Conservation (phyloP, 2,888 invertebrate genomes). For the Mythimna albipuncta region DNA sequence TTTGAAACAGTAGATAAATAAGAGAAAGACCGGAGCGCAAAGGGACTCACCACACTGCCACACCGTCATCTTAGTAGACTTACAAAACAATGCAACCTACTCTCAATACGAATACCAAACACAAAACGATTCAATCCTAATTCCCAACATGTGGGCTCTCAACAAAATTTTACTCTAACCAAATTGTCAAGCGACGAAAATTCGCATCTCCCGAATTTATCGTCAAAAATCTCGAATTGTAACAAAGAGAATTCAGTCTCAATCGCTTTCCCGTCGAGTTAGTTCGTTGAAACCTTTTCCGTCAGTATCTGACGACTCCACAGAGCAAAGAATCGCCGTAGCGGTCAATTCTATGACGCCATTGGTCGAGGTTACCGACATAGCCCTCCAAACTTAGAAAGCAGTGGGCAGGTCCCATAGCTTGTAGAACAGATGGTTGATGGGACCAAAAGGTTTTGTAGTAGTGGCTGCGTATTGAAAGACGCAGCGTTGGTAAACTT, state of each 20-base stretch:
- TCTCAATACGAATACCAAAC: neutral
- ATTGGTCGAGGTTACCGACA: no score
- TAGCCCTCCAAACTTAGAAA: no score
- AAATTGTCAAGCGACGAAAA: conserved; percentile 13
- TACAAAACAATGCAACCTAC: no score
- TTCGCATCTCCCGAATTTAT: conserved; percentile 2
- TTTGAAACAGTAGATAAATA: neutral
- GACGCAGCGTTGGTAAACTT: no score
- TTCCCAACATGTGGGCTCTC: no score
- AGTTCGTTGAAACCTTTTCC: conserved; percentile 19
- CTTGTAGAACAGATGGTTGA: no score
- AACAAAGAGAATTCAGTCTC: conserved; percentile 36
- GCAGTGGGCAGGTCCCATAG: no score
- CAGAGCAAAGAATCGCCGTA: neutral
- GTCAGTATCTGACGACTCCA: conserved; percentile 25
- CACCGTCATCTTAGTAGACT: no score
- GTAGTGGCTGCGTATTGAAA: no score
- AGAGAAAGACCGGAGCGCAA: no score
- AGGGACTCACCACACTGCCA: no score
- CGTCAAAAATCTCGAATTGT: conserved; percentile 20
- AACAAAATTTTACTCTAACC: neutral
- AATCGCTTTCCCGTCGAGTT: conserved; percentile 27
- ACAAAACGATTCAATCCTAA: neutral
- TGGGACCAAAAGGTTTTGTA: no score
- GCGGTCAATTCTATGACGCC: neutral